These are phyloP conservation scores for Thaumetopoea pityocampa DNA, from an alignment of 1,140 invertebrate genomes.

Conservation along the genomic window DNA sequence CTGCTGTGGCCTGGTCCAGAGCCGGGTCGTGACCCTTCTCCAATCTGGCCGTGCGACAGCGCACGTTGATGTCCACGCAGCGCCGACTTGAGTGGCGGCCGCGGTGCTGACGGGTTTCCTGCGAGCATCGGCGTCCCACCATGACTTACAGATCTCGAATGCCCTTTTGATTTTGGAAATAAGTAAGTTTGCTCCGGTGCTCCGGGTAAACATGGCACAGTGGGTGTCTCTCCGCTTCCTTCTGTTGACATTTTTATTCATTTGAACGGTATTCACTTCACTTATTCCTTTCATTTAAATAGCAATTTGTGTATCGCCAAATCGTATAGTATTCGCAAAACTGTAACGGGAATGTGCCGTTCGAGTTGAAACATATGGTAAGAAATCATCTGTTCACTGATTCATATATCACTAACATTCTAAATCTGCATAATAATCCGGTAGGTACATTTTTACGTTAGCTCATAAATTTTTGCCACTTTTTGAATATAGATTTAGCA, in stretches of 20 bases:
- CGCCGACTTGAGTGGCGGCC: slow-evolving; percentile 79
- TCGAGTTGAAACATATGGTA: slow-evolving; percentile 64
- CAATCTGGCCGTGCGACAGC: slow-evolving; percentile 90
- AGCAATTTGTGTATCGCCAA: slow-evolving; percentile 20
- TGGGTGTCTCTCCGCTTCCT: slow-evolving; percentile 74
- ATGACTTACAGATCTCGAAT: slow-evolving; percentile 88
- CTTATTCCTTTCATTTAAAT: slow-evolving; percentile 67
- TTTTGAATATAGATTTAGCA: too few species aligned
- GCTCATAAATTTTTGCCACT: too few species aligned
- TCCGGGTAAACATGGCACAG: slow-evolving; percentile 61
- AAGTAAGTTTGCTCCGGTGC: slow-evolving; percentile 78
- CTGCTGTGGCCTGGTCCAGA: slow-evolving; percentile 82
- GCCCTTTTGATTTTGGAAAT: slow-evolving; percentile 78
- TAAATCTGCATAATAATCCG: slow-evolving; percentile 33
- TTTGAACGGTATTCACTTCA: slow-evolving; percentile 48
- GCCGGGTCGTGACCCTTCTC: slow-evolving; percentile 72
- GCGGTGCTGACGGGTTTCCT: slow-evolving; percentile 66
- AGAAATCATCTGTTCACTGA: slow-evolving; percentile 62
- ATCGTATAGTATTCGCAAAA: slow-evolving; percentile 12
- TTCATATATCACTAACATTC: slow-evolving; percentile 52
- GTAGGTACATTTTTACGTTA: too few species aligned
- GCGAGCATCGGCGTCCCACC: slow-evolving; percentile 79
- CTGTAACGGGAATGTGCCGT: slow-evolving; percentile 33
- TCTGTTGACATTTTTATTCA: slow-evolving; percentile 77
- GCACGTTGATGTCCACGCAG: slow-evolving; percentile 87